These are phyloP conservation scores for Amaurobius ferox DNA, from an alignment of 2,888 invertebrate species.

Conservation along the genomic window DNA sequence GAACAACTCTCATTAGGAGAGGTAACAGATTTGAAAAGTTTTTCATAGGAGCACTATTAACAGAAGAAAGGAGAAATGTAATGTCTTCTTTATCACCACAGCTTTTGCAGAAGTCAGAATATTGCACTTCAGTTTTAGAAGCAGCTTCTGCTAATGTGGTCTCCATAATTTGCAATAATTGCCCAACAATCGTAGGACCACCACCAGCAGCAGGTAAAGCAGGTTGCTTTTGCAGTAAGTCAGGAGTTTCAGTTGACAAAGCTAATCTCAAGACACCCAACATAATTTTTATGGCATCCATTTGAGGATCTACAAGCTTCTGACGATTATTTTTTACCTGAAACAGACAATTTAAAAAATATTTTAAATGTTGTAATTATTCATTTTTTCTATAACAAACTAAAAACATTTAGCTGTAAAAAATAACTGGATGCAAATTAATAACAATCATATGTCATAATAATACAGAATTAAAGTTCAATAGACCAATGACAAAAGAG, in stretches of 20 bases:
- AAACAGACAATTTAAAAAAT: not conserved
- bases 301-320: constrained; percentile 89
- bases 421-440: too few relatives aligned
- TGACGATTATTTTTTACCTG: constrained; percentile 89
- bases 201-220: constrained; percentile 75
- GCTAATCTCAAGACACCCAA: constrained; percentile 87
- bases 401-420: too few relatives aligned
- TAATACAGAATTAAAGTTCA: too few relatives aligned
- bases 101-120: constrained; percentile 90
- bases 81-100: constrained; percentile 94
- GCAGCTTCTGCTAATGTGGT: constrained; percentile 94
- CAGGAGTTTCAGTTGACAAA: constrained; percentile 76
- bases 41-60: constrained; percentile 50
- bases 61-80: constrained; percentile 75
- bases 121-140: constrained; percentile 88
- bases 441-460: too few relatives aligned
- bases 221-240: constrained; percentile 79
- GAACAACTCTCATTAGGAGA: constrained; percentile 90
- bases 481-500: too few relatives aligned
- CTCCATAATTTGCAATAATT: constrained; percentile 95
- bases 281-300: constrained; percentile 89
- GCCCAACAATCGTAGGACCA: constrained; percentile 86
- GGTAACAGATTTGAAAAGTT: constrained; percentile 58
- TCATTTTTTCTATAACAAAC: too few relatives aligned
- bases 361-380: too few relatives aligned